Percentiles rank a stretch among this genome's conserved stretches.
These are phyloP conservation scores for Drosophila sordidula DNA, from an alignment of 2,888 invertebrate genomes.

Conservation along the genomic window DNA sequence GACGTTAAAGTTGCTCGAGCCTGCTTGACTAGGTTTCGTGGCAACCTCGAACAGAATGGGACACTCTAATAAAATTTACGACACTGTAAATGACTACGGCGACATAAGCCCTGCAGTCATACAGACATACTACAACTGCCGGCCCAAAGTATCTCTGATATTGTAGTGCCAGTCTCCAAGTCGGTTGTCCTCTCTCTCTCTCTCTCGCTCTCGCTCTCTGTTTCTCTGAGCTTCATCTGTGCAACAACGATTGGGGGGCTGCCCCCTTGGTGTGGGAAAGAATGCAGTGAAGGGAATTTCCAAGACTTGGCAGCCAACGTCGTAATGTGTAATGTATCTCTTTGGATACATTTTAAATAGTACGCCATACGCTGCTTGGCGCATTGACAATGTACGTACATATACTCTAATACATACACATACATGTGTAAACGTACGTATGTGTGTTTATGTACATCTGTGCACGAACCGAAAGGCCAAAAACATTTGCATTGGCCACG, in stretches of 20 bases:
- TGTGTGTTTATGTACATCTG: conserved; percentile 12
- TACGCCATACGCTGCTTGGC: conserved; percentile 74
- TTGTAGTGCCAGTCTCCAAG: conserved; percentile 32
- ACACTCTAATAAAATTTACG: conserved; percentile 79
- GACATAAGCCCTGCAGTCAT: conserved; percentile 67
- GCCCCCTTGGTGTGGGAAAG: conserved; percentile 68
- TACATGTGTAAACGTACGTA: conserved; percentile 19
- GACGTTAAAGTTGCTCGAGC: conserved; percentile 49
- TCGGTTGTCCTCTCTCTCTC: background rate
- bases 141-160: conserved; percentile 65
- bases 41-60: conserved; percentile 52
- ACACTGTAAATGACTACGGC: conserved; percentile 74
- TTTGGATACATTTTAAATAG: conserved; percentile 75
- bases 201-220: background rate
- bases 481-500: conserved; percentile 69
- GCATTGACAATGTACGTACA: conserved; percentile 63
- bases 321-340: conserved; percentile 77
- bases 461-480: conserved; percentile 56
- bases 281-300: conserved; percentile 83
- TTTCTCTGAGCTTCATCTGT: conserved; percentile 3
- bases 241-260: conserved; percentile 12
- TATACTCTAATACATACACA: conserved; percentile 3
- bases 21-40: conserved; percentile 49
- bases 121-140: conserved; percentile 45
- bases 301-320: conserved; percentile 76